A percentile compares a stretch with the other conserved stretches of the same genome.
Conservation (phyloP, 1,140 invertebrate genomes). For the Drosophila ficusphila region DNA sequence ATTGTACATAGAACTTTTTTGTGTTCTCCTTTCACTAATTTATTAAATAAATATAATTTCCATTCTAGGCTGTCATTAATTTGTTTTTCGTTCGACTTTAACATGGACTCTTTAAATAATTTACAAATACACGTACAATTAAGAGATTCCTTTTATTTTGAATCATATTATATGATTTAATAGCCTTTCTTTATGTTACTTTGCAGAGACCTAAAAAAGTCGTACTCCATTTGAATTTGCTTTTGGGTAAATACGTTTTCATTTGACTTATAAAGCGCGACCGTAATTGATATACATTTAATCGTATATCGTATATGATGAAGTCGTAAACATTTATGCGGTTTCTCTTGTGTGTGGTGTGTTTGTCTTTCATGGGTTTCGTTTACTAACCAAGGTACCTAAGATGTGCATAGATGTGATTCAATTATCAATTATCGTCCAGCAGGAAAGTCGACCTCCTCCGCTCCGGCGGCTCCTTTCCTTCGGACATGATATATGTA, state of each 20-base stretch:
- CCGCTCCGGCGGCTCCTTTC: slow-evolving; percentile 10
- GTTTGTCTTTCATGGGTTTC: slow-evolving; percentile 26
- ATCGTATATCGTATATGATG: slow-evolving; percentile 40
- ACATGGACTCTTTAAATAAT: slow-evolving; percentile 68
- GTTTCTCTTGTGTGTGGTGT: slow-evolving; percentile 25
- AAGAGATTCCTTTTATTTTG: slow-evolving; percentile 21
- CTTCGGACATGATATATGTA: slow-evolving; percentile 63
- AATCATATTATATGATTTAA: slow-evolving; percentile 42
- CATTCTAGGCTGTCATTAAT: slow-evolving; percentile 38
- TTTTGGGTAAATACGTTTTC: slow-evolving; percentile 56
- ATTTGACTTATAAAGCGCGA: slow-evolving; percentile 56
- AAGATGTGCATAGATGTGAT: slow-evolving; percentile 73
- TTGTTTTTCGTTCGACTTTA: slow-evolving; percentile 39
- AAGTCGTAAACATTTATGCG: slow-evolving; percentile 63
- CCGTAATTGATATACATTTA: slow-evolving; percentile 46
- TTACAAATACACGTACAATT: slow-evolving; percentile 64
- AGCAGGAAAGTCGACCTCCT: too few species aligned
- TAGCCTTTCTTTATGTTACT: slow-evolving; percentile 31
- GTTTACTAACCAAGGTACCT: slow-evolving; percentile 75
- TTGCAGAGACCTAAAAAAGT: slow-evolving; percentile 34
- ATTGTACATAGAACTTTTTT: slow-evolving; percentile 60
- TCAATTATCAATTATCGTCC: slow-evolving; percentile 21
- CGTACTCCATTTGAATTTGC: slow-evolving; percentile 39
- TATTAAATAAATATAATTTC: slow-evolving; percentile 74
- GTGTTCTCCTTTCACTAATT: slow-evolving; percentile 60